phyloP scores from a whole-genome alignment of 2,797 vertebrate genomes.

The Pteropus rufus region DNA sequence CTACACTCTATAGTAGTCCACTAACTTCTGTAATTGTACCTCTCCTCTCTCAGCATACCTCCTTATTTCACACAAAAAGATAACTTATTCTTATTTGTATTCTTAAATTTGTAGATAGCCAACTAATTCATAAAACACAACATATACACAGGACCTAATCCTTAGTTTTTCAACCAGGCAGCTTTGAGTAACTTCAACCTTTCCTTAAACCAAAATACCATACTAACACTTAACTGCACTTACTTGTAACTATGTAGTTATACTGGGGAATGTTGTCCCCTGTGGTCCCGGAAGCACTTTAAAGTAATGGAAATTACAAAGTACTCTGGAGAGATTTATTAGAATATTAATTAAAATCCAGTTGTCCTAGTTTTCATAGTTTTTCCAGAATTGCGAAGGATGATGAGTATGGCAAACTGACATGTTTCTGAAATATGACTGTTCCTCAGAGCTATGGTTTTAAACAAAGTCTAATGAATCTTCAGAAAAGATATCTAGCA shows the following conservation, averaged over 20 bases:
- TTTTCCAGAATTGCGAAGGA: slow-evolving; percentile 41
- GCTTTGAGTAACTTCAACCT: background rate
- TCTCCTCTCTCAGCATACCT: background rate
- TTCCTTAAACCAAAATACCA: slow-evolving; percentile 19
- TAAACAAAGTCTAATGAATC: slow-evolving; percentile 47
- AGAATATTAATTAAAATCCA: slow-evolving; percentile 74
- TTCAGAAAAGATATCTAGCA: slow-evolving; percentile 42
- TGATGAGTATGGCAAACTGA: slow-evolving; percentile 27
- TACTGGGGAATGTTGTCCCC: slow-evolving; percentile 13
- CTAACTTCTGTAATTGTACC: background rate
- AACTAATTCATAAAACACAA: background rate
- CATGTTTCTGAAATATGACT: slow-evolving; percentile 60
- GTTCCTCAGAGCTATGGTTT: background rate
- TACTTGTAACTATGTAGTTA: slow-evolving; percentile 46
- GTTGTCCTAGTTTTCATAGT: slow-evolving; percentile 58
- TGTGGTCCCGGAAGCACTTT: slow-evolving; percentile 59
- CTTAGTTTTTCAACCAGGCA: slow-evolving; percentile 1
- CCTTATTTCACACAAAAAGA: background rate
- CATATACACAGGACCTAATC: background rate
- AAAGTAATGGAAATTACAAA: slow-evolving; percentile 67
- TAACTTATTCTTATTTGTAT: background rate
- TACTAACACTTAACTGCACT: slow-evolving; percentile 27
- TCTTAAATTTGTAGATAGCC: background rate
- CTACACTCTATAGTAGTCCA: background rate
- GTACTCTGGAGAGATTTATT: slow-evolving; percentile 62